A percentile compares a stretch with the other conserved stretches of the same genome.
Conservation (phyloP, 2,113 vertebrate genomes). For the Zosterops hypoxanthus region DNA sequence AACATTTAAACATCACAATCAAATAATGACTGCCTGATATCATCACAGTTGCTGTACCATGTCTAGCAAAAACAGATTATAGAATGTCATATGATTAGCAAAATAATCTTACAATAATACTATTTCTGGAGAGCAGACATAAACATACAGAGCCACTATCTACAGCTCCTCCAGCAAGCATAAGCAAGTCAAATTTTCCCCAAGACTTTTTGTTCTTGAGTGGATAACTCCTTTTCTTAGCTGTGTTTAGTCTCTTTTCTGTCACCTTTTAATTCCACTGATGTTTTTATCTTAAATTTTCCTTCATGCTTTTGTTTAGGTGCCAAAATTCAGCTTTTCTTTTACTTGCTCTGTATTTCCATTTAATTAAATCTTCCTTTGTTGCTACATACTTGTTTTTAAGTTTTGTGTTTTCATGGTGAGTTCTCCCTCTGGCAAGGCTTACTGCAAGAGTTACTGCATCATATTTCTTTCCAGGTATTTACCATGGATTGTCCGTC, state of each 20-base stretch:
- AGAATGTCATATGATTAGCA: background rate
- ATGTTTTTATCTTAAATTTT: background rate
- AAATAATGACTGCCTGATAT: background rate
- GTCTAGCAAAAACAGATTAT: background rate
- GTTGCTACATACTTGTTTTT: background rate
- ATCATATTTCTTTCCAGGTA: background rate
- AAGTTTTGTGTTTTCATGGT: background rate
- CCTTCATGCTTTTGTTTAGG: background rate
- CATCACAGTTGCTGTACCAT: background rate
- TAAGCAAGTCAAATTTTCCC: background rate
- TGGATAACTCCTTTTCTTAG: background rate
- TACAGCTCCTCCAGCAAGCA: background rate
- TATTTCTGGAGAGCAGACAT: background rate
- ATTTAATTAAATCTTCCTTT: background rate
- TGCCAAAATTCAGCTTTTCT: background rate
- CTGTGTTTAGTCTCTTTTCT: background rate
- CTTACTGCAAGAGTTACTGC: background rate
- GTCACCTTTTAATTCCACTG: background rate
- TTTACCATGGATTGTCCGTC: background rate
- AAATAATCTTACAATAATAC: conserved; percentile 5
- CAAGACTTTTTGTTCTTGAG: background rate
- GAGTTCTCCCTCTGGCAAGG: background rate
- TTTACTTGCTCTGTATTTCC: background rate
- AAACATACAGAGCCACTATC: background rate
- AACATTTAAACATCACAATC: background rate